Conservation (phyloP, 2,888 invertebrate species). For the Pterostichus madidus region DNA sequence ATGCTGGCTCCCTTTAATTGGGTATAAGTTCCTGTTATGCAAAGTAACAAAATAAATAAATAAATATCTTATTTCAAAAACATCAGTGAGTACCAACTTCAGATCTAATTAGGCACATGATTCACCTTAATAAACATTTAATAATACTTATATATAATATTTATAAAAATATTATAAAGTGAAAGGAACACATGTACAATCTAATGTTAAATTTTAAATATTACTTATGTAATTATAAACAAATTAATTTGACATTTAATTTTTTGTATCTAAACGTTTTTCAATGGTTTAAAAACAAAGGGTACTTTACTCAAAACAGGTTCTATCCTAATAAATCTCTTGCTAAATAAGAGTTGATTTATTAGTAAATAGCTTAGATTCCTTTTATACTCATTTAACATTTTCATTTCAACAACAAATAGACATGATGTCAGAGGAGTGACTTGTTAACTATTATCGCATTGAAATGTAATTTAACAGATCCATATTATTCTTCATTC, state of each 20-base stretch:
- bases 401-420: conserved; percentile 1
- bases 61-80: background rate
- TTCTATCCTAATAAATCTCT: conserved; percentile 19
- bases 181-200: conserved; percentile 7
- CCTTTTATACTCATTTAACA: background rate
- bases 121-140: background rate
- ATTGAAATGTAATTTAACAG: background rate
- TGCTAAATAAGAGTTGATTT: background rate
- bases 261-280: conserved; percentile 11
- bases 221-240: conserved; percentile 40
- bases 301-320: conserved; percentile 1
- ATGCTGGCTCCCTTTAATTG: too few relatives aligned
- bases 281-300: conserved; percentile 2
- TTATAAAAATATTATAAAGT: conserved; percentile 33
- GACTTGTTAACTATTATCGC: background rate
- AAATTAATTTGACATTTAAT: conserved; percentile 56
- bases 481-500: background rate
- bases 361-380: background rate
- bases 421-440: conserved; percentile 1
- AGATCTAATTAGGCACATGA: background rate
- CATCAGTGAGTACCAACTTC: background rate
- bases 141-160: background rate
- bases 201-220: conserved; percentile 12
- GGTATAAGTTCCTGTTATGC: too few relatives aligned
- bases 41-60: too few relatives aligned